These are phyloP conservation scores for Takifugu bimaculatus DNA, from an alignment of 2,113 vertebrate genomes.

Conservation along the genomic window DNA sequence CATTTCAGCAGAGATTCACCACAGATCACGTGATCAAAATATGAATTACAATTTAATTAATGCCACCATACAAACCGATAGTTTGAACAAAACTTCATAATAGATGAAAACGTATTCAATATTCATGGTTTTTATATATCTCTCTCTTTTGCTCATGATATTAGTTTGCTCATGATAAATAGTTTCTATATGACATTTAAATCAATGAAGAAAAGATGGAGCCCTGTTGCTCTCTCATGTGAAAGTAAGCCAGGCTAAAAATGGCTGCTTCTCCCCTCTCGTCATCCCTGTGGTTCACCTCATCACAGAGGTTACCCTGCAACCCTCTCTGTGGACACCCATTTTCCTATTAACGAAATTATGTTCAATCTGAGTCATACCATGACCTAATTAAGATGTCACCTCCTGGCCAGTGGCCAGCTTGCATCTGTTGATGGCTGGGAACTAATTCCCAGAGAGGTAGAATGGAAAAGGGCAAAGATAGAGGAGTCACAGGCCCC, in stretches of 20 bases:
- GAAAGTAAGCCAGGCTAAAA: conserved; percentile 55
- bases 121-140: too few species aligned
- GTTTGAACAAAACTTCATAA: too few species aligned
- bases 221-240: conserved; percentile 15
- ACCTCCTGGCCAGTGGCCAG: conserved; percentile 61
- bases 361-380: conserved; percentile 68
- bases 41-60: too few species aligned
- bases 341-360: conserved; percentile 69
- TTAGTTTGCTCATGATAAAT: neutral
- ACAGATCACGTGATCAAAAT: conserved; percentile 36
- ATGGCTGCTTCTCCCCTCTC: conserved; percentile 34
- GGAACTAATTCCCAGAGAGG: conserved; percentile 65
- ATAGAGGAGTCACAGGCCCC: conserved; percentile 44
- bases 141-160: neutral
- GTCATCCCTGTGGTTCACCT: conserved; percentile 54
- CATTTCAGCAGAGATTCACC: conserved; percentile 48
- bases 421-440: conserved; percentile 65
- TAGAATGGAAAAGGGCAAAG: conserved; percentile 69
- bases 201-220: neutral
- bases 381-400: conserved; percentile 70
- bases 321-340: conserved; percentile 53
- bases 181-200: neutral
- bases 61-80: too few species aligned
- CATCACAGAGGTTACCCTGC: conserved; percentile 50
- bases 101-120: too few species aligned